Evolutionary conservation across 2,797 vertebrate genomes (phyloP).

Genomic region (Meda fulgida): DNA sequence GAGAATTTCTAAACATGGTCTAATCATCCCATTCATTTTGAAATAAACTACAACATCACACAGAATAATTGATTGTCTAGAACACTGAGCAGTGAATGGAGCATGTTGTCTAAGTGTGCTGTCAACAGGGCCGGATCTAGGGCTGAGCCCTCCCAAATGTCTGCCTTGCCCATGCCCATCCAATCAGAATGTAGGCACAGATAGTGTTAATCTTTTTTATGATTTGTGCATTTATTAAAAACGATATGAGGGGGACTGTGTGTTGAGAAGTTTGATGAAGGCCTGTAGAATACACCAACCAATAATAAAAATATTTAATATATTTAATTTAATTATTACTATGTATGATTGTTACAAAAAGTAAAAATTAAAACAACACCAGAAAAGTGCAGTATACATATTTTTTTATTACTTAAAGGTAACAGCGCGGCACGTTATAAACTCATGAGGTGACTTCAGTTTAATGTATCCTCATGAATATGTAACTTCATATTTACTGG

Average conservation of each 20-base stretch:
- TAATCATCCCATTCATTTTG: not conserved
- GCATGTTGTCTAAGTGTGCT: constrained; percentile 13
- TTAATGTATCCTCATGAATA: too few relatives aligned
- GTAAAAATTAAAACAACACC: too few relatives aligned
- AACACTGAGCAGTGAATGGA: constrained; percentile 12
- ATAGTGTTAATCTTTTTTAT: not conserved
- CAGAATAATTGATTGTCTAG: not conserved
- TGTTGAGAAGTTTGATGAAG: not conserved
- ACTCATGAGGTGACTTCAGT: too few relatives aligned
- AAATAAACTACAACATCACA: not conserved
- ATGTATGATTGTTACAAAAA: too few relatives aligned
- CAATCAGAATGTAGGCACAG: not conserved
- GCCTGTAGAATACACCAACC: too few relatives aligned
- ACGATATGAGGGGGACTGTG: not conserved
- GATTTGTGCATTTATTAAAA: not conserved
- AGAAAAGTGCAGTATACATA: too few relatives aligned
- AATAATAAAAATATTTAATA: not conserved
- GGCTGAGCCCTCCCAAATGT: not conserved
- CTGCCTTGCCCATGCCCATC: too few relatives aligned
- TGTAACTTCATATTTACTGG: not conserved
- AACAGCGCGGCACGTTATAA: too few relatives aligned
- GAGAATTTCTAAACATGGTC: not conserved
- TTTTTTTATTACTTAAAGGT: too few relatives aligned
- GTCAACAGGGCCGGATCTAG: not conserved
- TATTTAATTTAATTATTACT: too few relatives aligned